These are phyloP conservation scores for Rutilus rutilus DNA, from an alignment of 2,113 vertebrate species.

Conservation along the genomic window DNA sequence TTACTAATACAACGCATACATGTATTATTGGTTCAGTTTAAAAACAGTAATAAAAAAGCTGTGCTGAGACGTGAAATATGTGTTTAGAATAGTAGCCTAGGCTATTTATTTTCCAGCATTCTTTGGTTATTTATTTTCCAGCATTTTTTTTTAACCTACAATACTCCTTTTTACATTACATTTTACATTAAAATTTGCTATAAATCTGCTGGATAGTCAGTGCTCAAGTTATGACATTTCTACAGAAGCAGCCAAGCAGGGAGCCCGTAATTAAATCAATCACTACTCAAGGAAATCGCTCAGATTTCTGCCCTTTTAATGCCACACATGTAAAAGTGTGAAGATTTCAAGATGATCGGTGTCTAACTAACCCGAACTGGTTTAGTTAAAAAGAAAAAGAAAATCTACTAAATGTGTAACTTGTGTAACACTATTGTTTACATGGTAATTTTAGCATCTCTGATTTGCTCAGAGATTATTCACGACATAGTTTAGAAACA, in stretches of 20 bases:
- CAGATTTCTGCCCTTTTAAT: not conserved
- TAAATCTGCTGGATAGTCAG: too few relatives aligned
- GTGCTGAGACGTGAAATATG: not conserved
- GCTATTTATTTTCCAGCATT: too few relatives aligned
- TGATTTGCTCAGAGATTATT: not conserved
- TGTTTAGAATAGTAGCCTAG: not conserved
- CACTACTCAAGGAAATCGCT: not conserved
- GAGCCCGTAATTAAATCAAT: too few relatives aligned
- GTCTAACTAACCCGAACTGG: not conserved
- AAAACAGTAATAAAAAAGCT: not conserved
- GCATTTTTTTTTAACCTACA: not conserved
- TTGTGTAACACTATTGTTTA: not conserved
- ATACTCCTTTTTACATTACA: not conserved
- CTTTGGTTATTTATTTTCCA: too few relatives aligned
- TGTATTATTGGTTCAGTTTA: not conserved
- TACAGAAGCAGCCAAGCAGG: too few relatives aligned
- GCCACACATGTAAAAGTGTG: not conserved
- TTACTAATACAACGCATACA: not conserved
- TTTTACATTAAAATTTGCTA: too few relatives aligned
- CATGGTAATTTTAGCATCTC: not conserved
- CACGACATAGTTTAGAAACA: not conserved
- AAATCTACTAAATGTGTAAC: not conserved
- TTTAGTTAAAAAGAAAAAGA: too few relatives aligned
- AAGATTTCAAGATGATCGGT: not conserved
- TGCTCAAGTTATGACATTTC: too few relatives aligned